Evolutionary conservation across 2,888 invertebrate genomes (phyloP).

Genomic region (Didymodactylos carnosus): DNA sequence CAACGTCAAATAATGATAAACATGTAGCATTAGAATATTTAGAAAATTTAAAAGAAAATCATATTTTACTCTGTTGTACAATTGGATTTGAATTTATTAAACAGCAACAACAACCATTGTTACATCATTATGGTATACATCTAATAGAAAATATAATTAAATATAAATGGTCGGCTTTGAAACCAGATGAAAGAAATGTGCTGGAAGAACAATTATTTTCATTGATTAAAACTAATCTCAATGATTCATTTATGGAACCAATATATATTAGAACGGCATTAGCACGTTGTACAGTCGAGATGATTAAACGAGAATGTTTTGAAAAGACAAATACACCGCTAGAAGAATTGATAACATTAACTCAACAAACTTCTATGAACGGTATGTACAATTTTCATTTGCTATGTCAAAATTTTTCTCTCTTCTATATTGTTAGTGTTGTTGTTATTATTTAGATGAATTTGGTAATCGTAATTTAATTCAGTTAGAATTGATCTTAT

Average conservation of each 20-base stretch:
- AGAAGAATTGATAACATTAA: neutral
- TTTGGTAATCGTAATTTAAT: neutral
- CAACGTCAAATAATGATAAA: neutral
- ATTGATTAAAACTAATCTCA: neutral
- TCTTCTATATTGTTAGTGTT: too few relatives aligned
- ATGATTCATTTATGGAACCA: neutral
- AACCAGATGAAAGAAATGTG: neutral
- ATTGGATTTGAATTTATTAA: neutral
- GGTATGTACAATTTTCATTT: too few relatives aligned
- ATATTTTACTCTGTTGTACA: neutral
- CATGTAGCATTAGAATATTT: neutral
- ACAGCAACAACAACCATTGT: neutral
- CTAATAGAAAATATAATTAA: neutral
- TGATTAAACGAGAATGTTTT: neutral
- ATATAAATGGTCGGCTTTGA: neutral
- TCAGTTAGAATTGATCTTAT: neutral
- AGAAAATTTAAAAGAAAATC: neutral
- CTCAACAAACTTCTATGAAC: too few relatives aligned
- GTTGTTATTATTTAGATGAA: too few relatives aligned
- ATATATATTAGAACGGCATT: neutral
- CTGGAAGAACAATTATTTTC: neutral
- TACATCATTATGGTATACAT: slow-evolving; percentile 1
- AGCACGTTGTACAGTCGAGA: neutral
- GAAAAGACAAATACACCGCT: neutral
- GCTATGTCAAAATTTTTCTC: too few relatives aligned